Evolutionary conservation across 2,888 invertebrate species (phyloP), one percentile per base, ranked within the genome.

Genomic region (Cerastis leucographa): DNA sequence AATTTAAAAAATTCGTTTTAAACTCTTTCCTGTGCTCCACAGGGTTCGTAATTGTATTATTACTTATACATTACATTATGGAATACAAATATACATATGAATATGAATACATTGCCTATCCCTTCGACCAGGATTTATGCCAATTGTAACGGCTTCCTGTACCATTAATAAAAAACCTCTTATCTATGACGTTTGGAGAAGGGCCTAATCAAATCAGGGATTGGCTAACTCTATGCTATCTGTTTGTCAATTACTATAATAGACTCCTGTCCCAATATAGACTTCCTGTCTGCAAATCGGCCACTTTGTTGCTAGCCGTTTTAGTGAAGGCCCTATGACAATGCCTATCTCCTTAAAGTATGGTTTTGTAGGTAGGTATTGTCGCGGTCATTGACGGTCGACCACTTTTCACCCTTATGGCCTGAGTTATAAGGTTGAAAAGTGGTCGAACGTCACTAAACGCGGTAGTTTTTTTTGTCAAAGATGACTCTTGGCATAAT

Each of bases 201-300:
- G 59, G 74, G 62, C 29, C 25, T 74, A 59, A 83, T 86, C 82
- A 86, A 87, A 87, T 87, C 86, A 86, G 83, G 61, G 85, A 82
- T 85, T 80, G 83, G 76, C 75, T 85, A n/a, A 85, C 85, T 84
- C 74, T 78, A 62, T 85, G 77, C 79, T 65, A 86, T 83, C 77
- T 85, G 79, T 85, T 74, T 62, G 76, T 68, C 89, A 86, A 89
- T 88, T 88, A 87, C 88, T 85, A 71, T 83, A 89, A 87, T 86
- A 75, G 87, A 71, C 68, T 72, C 70, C 75, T 85, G 87, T 80
- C 86, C 85, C 84, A 87, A 87, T 87, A 84, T 78, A 74, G 73
- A 76, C 80, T 81, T 88, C 89, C 86, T 86, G 77, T 66, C 75
- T 74, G 79, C 81, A 82, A 83, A 83, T 79, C 79, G 80, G 76